phyloP scores from a whole-genome alignment of 1,140 invertebrate genomes.

The Saccostrea cuccullata region DNA sequence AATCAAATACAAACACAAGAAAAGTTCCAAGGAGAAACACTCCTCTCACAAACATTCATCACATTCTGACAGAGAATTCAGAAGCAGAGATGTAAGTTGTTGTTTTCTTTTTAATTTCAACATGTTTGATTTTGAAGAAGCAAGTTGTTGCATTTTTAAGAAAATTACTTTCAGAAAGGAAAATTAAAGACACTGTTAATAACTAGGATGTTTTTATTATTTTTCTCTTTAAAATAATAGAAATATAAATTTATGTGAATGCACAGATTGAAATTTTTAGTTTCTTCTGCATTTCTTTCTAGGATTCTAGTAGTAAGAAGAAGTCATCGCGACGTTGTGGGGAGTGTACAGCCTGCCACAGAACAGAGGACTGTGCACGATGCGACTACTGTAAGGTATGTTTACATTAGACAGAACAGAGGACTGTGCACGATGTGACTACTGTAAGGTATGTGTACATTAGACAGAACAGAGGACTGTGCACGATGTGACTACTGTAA shows the following conservation, averaged over 20 bases:
- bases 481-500: conserved; percentile 91
- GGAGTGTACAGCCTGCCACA: conserved; percentile 89
- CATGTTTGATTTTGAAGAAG: neutral
- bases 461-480: conserved; percentile 87
- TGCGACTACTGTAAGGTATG: conserved; percentile 88
- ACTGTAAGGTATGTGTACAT: conserved; percentile 81
- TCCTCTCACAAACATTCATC: conserved; percentile 60
- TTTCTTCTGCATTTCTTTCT: neutral
- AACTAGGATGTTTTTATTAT: too few relatives aligned
- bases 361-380: conserved; percentile 90
- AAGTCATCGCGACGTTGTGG: conserved; percentile 84
- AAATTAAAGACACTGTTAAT: too few relatives aligned
- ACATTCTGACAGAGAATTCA: conserved; percentile 55
- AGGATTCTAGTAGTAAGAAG: conserved; percentile 54
- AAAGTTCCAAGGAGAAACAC: conserved; percentile 61
- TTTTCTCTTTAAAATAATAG: too few relatives aligned
- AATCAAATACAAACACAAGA: conserved; percentile 83
- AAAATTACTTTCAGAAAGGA: too few relatives aligned
- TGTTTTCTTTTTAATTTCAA: neutral
- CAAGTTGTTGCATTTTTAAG: too few relatives aligned
- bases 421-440: conserved; percentile 92
- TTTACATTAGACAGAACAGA: conserved; percentile 81
- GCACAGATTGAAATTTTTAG: too few relatives aligned
- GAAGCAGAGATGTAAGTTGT: conserved; percentile 39
- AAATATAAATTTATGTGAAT: too few relatives aligned